Evolutionary conservation across 2,113 vertebrate species (phyloP).

Genomic region (Nothobranchius furzeri): DNA sequence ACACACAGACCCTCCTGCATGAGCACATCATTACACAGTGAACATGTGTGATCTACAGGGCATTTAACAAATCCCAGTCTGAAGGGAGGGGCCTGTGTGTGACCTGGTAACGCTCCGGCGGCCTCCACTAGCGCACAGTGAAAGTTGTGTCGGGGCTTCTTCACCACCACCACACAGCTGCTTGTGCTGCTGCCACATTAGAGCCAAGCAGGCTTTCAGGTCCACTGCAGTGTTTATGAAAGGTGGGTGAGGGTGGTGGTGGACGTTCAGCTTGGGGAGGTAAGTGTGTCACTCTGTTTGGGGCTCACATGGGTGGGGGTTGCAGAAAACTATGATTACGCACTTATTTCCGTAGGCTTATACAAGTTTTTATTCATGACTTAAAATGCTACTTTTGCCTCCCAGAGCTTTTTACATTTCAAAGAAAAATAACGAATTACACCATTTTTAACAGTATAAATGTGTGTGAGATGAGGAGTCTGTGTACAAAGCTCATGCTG

Average conservation of each 20-base stretch:
- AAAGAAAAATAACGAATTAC: constrained; percentile 14
- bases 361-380: constrained; percentile 12
- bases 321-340: constrained; percentile 9
- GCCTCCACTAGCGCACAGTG: constrained; percentile 39
- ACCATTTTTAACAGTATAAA: constrained; percentile 30
- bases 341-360: constrained; percentile 13
- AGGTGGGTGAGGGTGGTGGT: constrained; percentile 34
- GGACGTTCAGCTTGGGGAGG: constrained; percentile 52
- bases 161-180: constrained; percentile 60
- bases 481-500: constrained; percentile 52
- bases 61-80: constrained; percentile 19
- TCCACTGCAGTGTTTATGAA: constrained; percentile 43
- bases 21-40: constrained; percentile 7
- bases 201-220: constrained; percentile 72
- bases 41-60: neutral
- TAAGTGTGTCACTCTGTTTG: constrained; percentile 39
- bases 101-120: constrained; percentile 46
- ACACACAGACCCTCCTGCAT: neutral
- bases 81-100: constrained; percentile 47
- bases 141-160: constrained; percentile 68
- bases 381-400: constrained; percentile 23
- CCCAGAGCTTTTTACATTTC: constrained; percentile 1
- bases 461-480: constrained; percentile 23
- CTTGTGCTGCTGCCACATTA: constrained; percentile 67
- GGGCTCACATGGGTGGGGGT: constrained; percentile 2